Evolutionary conservation across 2,888 invertebrate genomes (phyloP), one percentile per base, ranked within the genome.

Genomic region (Conops quadrifasciatus): DNA sequence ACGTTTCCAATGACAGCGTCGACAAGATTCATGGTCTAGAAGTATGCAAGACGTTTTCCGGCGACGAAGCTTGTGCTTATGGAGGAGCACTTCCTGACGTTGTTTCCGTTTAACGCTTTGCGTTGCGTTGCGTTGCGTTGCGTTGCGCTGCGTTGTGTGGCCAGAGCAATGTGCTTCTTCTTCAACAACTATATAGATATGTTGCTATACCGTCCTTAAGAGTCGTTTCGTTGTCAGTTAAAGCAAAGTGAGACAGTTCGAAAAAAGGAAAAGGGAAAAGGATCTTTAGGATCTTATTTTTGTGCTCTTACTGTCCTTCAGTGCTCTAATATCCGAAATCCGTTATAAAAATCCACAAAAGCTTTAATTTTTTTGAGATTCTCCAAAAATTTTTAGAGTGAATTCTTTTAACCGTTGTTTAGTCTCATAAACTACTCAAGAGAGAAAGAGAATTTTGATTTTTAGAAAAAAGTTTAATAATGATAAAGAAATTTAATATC

Each of bases 1-100:
- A 71, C 36, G 59, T 72, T 70, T 72, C 45, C 70, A 72, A 72
- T 72, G 72, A 70, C 72, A 72, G 70, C 56, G 62, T 19, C 67
- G 64, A 65, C 70, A 72, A 72, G 67, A 67, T 67, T 58, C 70
- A 66, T 66, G 66, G 26, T 60, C 62, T 62, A 70, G 70, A 72
- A 36, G 36, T 72, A 70, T 70, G 63, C 70, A 67, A 56, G 67
- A 65, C 65, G 60, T 66, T 64, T 72, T 72, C 69, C 70, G 70
- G 58, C 26, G 30, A 30, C 19, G 26, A 47, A 36, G 9, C 36
- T 36, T 36, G 36, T 36, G 30, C 36, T 36, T 36, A 7, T 9
- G 9, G 36, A 7, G 9, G 9, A 36, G 5, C 36, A 7, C 36
- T 7, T 36, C 36, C 36, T 36, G 36, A 36, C 36, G 4, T 36